Evolutionary conservation across 1,140 invertebrate species (phyloP).

Genomic region (Choristoneura fumiferana): DNA sequence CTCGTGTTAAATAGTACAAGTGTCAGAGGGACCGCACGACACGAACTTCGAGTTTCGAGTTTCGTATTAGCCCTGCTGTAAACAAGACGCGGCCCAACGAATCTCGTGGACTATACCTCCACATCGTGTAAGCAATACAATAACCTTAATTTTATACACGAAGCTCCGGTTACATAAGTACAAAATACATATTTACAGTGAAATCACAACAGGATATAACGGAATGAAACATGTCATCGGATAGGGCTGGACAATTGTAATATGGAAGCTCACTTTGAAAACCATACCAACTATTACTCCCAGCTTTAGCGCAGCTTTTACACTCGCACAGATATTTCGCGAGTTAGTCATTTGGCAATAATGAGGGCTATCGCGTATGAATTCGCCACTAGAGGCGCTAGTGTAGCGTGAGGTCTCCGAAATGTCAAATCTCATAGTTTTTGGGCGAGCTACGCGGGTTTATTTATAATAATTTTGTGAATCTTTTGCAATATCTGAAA

Average conservation of each 20-base stretch:
- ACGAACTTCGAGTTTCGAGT: too few species aligned
- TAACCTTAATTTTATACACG: constrained; percentile 7
- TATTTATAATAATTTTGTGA: too few species aligned
- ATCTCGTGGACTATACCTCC: constrained; percentile 1
- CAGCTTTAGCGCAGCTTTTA: constrained; percentile 22
- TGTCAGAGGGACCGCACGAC: too few species aligned
- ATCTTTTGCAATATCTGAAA: too few species aligned
- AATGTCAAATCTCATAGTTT: too few species aligned
- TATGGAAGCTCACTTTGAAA: too few species aligned
- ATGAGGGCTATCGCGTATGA: too few species aligned
- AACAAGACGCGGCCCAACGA: constrained; percentile 1
- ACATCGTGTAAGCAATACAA: constrained; percentile 1
- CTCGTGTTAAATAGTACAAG: too few species aligned
- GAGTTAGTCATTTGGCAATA: neutral
- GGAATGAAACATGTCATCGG: constrained; percentile 37
- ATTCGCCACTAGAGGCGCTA: too few species aligned
- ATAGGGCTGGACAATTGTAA: constrained; percentile 20
- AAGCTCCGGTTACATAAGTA: constrained; percentile 45
- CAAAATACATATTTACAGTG: constrained; percentile 53
- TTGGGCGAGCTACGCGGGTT: too few species aligned
- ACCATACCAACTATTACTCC: constrained; percentile 21
- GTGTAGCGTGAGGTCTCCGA: neutral
- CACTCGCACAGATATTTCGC: neutral
- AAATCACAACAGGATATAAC: constrained; percentile 45
- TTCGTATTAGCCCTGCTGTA: too few species aligned